phyloP scores from a whole-genome alignment of 2,888 invertebrate genomes.

The Amblyjoppa fuscipennis region DNA sequence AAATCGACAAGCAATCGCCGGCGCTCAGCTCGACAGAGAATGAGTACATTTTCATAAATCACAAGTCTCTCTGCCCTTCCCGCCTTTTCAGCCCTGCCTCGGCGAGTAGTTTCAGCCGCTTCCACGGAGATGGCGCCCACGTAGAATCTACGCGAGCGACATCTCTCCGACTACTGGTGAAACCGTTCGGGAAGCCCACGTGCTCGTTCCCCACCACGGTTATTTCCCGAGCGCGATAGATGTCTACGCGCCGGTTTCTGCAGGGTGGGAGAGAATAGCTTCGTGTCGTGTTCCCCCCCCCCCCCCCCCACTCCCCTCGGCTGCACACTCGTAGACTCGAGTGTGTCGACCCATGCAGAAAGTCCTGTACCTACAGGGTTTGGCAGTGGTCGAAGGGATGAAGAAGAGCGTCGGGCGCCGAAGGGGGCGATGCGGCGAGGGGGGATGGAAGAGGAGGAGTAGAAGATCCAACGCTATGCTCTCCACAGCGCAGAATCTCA shows the following conservation, averaged over 20 bases:
- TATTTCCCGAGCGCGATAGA: constrained; percentile 49
- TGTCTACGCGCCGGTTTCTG: constrained; percentile 50
- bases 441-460: constrained; percentile 81
- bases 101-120: constrained; percentile 75
- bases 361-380: constrained; percentile 19
- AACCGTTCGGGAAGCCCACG: constrained; percentile 75
- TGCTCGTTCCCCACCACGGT: constrained; percentile 74
- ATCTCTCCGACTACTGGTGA: constrained; percentile 74
- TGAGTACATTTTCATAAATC: background rate
- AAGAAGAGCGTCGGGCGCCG: constrained; percentile 76
- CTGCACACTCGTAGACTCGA: constrained; percentile 52
- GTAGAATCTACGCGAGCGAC: constrained; percentile 71
- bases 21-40: background rate
- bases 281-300: constrained; percentile 66
- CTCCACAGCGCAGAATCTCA: constrained; percentile 84
- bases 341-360: constrained; percentile 56
- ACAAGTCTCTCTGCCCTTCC: constrained; percentile 41
- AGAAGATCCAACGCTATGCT: constrained; percentile 74
- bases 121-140: constrained; percentile 45
- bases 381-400: constrained; percentile 68
- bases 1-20: background rate
- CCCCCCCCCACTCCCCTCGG: background rate
- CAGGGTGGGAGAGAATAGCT: constrained; percentile 41
- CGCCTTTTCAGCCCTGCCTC: constrained; percentile 56
- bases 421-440: constrained; percentile 81